Evolutionary conservation across 1,140 invertebrate genomes (phyloP).

Genomic region (Eupristina koningsbergeri): DNA sequence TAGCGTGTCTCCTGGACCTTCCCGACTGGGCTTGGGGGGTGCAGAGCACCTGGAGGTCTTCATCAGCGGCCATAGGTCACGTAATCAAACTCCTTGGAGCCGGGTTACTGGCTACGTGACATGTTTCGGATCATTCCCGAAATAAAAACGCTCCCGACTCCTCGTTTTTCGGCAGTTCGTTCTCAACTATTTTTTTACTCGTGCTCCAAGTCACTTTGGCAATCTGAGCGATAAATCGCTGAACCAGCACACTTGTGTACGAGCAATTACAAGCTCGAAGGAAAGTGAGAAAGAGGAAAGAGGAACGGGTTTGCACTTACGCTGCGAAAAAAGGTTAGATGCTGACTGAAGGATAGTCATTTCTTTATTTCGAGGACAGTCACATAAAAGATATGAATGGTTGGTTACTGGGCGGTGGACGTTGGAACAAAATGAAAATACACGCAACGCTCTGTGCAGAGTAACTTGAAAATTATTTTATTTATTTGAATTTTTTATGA

Average conservation of each 20-base stretch:
- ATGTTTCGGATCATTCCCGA: no score
- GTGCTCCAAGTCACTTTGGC: no score
- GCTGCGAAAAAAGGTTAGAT: slow-evolving; percentile 19
- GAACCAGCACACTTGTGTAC: neutral
- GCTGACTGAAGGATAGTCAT: slow-evolving; percentile 24
- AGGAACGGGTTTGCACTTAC: neutral
- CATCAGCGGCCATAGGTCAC: neutral
- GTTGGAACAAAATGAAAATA: neutral
- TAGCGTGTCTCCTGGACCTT: neutral
- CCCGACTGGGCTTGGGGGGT: neutral
- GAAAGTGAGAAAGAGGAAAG: neutral
- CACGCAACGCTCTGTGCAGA: neutral
- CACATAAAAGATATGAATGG: neutral
- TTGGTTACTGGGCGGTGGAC: neutral
- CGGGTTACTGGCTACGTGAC: no score
- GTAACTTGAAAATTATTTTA: slow-evolving; percentile 26
- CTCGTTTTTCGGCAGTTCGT: neutral
- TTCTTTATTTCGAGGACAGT: slow-evolving; percentile 6
- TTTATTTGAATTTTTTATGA: slow-evolving; percentile 22
- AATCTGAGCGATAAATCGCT: neutral
- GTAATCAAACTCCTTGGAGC: no score
- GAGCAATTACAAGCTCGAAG: neutral
- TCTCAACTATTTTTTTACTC: neutral
- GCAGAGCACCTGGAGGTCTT: slow-evolving; percentile 7
- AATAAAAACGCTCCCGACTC: no score